Conservation (phyloP, 2,888 invertebrate species). For the Myopa testacea region DNA sequence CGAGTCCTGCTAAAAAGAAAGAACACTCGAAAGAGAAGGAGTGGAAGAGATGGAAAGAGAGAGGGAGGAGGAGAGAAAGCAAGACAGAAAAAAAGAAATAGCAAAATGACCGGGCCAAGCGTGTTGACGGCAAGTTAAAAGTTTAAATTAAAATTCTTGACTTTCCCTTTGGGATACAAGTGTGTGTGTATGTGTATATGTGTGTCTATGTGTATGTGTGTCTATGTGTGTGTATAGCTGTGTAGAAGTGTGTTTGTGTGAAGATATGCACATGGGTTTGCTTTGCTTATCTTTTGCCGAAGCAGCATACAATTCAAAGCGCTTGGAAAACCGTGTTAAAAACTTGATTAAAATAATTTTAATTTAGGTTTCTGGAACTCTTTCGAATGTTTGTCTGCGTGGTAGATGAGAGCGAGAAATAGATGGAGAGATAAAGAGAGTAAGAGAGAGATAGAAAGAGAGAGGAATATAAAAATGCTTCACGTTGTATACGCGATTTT, state of each 20-base stretch:
- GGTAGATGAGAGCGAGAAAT: background rate
- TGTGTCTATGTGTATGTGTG: background rate
- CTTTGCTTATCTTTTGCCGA: background rate
- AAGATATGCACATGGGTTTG: background rate
- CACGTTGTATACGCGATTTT: background rate
- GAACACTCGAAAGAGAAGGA: background rate
- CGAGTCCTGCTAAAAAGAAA: background rate
- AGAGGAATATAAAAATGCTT: slow-evolving; percentile 20
- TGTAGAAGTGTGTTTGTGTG: background rate
- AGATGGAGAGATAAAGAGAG: background rate
- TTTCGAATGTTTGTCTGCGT: background rate
- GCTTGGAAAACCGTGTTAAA: background rate
- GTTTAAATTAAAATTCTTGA: too few relatives aligned
- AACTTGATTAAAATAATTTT: slow-evolving; percentile 8
- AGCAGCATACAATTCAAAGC: background rate
- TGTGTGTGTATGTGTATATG: background rate
- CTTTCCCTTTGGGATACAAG: too few relatives aligned
- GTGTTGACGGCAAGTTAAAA: too few relatives aligned
- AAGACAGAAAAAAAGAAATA: background rate
- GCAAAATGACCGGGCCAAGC: too few relatives aligned
- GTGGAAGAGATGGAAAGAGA: background rate
- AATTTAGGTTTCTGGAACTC: slow-evolving; percentile 18
- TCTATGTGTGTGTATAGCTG: background rate
- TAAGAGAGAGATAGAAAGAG: background rate
- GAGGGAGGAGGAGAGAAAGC: too few relatives aligned